These are phyloP conservation scores for Camponotus floridanus DNA, from an alignment of 1,140 invertebrate species.

Conservation along the genomic window DNA sequence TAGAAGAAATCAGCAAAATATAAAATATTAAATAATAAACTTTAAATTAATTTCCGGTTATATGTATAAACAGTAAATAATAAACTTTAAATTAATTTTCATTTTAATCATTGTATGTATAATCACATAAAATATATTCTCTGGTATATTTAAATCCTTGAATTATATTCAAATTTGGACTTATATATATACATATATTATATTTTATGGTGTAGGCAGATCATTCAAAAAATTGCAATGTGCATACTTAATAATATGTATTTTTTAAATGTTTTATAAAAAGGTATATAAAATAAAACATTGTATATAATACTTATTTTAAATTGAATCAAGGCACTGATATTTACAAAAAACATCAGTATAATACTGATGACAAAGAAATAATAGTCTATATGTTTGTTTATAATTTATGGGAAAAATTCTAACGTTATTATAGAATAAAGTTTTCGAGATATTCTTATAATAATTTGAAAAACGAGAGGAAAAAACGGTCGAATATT, in stretches of 20 bases:
- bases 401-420: conserved; percentile 12
- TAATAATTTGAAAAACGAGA: conserved; percentile 18
- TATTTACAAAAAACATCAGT: conserved; percentile 76
- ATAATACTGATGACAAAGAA: neutral
- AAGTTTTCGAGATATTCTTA: neutral
- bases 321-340: conserved; percentile 80
- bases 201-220: neutral
- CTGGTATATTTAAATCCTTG: neutral
- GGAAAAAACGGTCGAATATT: conserved; percentile 28
- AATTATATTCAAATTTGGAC: neutral
- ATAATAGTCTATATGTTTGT: conserved; percentile 1
- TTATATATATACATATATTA: too few species aligned
- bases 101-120: neutral
- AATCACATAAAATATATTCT: neutral
- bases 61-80: neutral
- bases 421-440: neutral
- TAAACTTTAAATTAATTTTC: neutral
- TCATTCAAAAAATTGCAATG: neutral
- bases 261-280: conserved; percentile 82
- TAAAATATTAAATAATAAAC: neutral
- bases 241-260: conserved; percentile 80
- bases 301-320: conserved; percentile 72
- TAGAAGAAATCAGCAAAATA: neutral
- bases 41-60: neutral
- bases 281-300: conserved; percentile 76